Evolutionary conservation across 2,797 vertebrate genomes (phyloP).

Genomic region (Hoplostethus mediterraneus): DNA sequence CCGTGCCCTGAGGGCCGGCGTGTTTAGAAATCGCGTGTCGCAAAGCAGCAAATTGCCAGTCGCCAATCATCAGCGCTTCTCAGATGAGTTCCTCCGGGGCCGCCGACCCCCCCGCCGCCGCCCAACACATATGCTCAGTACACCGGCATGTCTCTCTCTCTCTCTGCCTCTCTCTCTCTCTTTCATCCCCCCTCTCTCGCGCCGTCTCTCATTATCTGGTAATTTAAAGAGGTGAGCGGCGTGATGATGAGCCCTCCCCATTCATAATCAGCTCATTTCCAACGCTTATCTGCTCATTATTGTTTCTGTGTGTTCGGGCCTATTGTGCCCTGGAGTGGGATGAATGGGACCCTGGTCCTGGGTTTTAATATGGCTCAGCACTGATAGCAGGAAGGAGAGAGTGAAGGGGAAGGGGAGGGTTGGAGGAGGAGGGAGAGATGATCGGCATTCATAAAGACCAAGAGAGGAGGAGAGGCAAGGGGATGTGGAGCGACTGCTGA

Average conservation of each 20-base stretch:
- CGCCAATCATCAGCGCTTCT: conserved; percentile 43
- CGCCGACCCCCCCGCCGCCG: conserved; percentile 1
- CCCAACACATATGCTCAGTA: conserved; percentile 42
- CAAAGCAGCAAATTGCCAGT: conserved; percentile 33
- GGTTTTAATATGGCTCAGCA: conserved; percentile 55
- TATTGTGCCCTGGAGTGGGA: conserved; percentile 58
- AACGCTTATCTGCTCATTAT: conserved; percentile 64
- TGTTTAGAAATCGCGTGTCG: conserved; percentile 8
- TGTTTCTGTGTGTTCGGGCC: conserved; percentile 55
- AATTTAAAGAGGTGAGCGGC: conserved; percentile 58
- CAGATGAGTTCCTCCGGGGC: conserved; percentile 46
- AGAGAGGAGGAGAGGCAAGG: conserved; percentile 3
- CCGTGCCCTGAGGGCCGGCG: background rate
- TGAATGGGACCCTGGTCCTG: conserved; percentile 52
- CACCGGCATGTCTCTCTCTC: conserved; percentile 16
- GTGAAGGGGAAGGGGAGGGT: background rate
- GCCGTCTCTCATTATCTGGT: conserved; percentile 59
- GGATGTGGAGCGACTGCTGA: background rate
- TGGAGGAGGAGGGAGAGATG: background rate
- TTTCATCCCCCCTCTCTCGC: conserved; percentile 25
- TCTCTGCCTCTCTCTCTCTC: conserved; percentile 23
- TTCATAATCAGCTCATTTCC: conserved; percentile 69
- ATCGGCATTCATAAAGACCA: background rate
- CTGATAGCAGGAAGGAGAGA: conserved; percentile 26
- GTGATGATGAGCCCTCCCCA: conserved; percentile 41